These are phyloP conservation scores for Drosophila nannoptera DNA, from an alignment of 1,140 invertebrate species.

Conservation along the genomic window DNA sequence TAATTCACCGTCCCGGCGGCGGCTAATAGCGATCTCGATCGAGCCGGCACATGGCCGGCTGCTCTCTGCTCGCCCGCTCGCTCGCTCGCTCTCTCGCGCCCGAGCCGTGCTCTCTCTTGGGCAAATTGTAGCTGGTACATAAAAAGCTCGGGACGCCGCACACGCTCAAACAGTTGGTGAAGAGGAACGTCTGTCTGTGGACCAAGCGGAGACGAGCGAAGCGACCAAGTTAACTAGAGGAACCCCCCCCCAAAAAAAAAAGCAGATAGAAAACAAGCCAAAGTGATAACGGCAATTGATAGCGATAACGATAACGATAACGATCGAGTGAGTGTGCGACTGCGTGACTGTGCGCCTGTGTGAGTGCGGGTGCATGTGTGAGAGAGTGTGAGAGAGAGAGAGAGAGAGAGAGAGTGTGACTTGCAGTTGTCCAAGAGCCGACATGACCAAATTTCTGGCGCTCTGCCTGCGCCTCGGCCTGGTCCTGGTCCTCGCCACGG, in stretches of 20 bases:
- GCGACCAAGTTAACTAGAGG: background rate
- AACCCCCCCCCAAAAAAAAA: slow-evolving; percentile 5
- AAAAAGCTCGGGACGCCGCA: slow-evolving; percentile 71
- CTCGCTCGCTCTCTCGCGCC: background rate
- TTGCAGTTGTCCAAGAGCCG: background rate
- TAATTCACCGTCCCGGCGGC: slow-evolving; percentile 47
- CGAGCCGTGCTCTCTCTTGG: slow-evolving; percentile 6
- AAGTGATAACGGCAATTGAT: slow-evolving; percentile 7
- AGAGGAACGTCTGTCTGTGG: slow-evolving; percentile 72
- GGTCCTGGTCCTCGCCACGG: slow-evolving; percentile 26
- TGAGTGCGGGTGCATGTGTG: slow-evolving; percentile 1
- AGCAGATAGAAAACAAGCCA: slow-evolving; percentile 7
- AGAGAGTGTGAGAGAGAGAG: slow-evolving; percentile 7
- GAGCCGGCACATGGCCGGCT: background rate
- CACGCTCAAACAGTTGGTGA: slow-evolving; percentile 72
- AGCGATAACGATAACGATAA: slow-evolving; percentile 5
- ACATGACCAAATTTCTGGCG: slow-evolving; percentile 58
- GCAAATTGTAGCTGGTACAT: slow-evolving; percentile 67
- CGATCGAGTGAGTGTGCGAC: background rate
- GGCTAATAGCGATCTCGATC: background rate
- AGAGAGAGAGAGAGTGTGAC: slow-evolving; percentile 1
- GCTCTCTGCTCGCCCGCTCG: background rate
- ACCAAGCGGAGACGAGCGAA: slow-evolving; percentile 40
- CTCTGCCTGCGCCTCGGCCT: slow-evolving; percentile 50
- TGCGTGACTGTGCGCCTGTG: slow-evolving; percentile 5